Percentiles rank a stretch among this genome's conserved stretches.
phyloP scores from a whole-genome alignment of 2,797 vertebrate species.

The Muraenolepis orangiensis region DNA sequence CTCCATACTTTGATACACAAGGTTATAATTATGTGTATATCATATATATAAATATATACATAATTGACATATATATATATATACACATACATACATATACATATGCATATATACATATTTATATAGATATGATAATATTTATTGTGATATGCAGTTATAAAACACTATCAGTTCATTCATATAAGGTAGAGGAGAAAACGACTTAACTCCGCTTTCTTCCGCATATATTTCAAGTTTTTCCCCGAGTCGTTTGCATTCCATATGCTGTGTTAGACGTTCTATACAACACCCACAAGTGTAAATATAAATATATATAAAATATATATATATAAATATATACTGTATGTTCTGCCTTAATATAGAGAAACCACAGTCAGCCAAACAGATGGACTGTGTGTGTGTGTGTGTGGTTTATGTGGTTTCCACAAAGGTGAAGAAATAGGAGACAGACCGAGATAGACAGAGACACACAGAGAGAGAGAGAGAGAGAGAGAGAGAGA shows the following conservation, averaged over 20 bases:
- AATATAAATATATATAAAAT: too few relatives aligned
- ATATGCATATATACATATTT: too few relatives aligned
- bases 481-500: conserved; percentile 8
- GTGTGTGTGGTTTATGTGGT: not conserved
- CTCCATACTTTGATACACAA: too few relatives aligned
- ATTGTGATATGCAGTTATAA: not conserved
- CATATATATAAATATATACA: too few relatives aligned
- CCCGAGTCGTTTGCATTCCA: not conserved
- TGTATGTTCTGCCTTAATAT: conserved; percentile 65
- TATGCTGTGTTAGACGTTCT: not conserved
- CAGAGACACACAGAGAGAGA: conserved; percentile 36
- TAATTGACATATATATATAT: too few relatives aligned
- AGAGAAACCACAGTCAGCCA: conserved; percentile 57
- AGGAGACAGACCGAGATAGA: too few relatives aligned
- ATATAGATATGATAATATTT: not conserved
- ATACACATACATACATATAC: too few relatives aligned
- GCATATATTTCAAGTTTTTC: not conserved
- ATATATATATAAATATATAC: too few relatives aligned
- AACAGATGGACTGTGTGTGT: conserved; percentile 59
- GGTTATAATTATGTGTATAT: too few relatives aligned
- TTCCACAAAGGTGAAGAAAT: not conserved
- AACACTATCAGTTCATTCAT: not conserved
- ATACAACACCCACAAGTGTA: too few relatives aligned
- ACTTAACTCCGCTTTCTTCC: not conserved
- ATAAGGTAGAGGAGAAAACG: not conserved